phyloP scores from a whole-genome alignment of 2,113 vertebrate genomes.

The Tachuris rubrigastra region DNA sequence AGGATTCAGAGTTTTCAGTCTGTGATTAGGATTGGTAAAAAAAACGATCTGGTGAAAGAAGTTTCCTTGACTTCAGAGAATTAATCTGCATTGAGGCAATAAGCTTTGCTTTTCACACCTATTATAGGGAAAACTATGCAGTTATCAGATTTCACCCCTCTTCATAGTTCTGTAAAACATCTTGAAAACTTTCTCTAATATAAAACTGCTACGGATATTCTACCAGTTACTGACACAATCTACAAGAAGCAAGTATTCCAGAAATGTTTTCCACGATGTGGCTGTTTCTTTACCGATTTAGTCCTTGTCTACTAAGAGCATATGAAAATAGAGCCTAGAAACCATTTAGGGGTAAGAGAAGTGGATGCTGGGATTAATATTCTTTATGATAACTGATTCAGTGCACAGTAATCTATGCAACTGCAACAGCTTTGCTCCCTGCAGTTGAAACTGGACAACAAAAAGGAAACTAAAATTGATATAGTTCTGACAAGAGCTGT shows the following conservation, averaged over 20 bases:
- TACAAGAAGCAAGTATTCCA: neutral
- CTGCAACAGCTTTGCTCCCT: neutral
- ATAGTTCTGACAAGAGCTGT: neutral
- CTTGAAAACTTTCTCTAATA: neutral
- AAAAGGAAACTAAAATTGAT: neutral
- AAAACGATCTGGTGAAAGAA: neutral
- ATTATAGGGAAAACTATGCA: neutral
- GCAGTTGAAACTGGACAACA: neutral
- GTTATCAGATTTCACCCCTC: neutral
- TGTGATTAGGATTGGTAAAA: neutral
- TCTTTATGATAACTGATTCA: neutral
- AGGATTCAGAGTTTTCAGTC: neutral
- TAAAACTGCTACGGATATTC: neutral
- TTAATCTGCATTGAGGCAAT: neutral
- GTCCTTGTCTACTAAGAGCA: neutral
- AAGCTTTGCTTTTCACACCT: neutral
- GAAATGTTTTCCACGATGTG: accelerated
- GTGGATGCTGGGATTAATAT: neutral
- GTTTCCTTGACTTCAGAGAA: neutral
- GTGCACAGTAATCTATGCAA: neutral
- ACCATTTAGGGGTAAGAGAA: neutral
- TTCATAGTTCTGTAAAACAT: neutral
- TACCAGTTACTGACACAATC: neutral
- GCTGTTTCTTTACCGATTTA: neutral
- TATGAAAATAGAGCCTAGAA: neutral